Conservation (phyloP, 1,140 invertebrate genomes). For the Caenorhabditis tropicalis region DNA sequence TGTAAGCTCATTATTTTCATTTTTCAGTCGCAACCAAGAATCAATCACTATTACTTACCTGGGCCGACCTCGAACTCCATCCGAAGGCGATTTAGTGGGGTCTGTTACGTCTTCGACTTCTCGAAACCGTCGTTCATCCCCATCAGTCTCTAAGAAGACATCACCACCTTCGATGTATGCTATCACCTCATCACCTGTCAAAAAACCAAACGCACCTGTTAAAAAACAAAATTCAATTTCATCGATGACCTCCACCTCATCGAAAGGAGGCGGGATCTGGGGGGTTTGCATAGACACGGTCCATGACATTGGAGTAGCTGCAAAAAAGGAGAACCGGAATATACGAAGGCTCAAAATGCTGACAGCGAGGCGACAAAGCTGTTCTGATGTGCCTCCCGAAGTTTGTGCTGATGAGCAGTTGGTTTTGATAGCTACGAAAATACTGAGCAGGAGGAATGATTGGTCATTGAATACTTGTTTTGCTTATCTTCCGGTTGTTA, state of each 20-base stretch:
- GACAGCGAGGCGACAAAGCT: neutral
- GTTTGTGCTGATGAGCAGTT: slow-evolving; percentile 13
- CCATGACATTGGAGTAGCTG: neutral
- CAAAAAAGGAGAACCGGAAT: slow-evolving; percentile 4
- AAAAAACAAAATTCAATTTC: neutral
- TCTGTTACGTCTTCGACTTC: neutral
- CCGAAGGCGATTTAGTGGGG: neutral
- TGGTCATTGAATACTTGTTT: slow-evolving; percentile 20
- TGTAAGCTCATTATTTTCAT: neutral
- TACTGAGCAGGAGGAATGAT: slow-evolving; percentile 19
- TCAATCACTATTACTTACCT: slow-evolving; percentile 28
- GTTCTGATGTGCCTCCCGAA: neutral
- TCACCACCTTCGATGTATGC: slow-evolving; percentile 10
- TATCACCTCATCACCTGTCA: neutral
- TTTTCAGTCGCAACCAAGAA: slow-evolving; percentile 13
- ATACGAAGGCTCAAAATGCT: neutral
- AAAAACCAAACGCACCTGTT: neutral
- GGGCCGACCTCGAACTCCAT: neutral
- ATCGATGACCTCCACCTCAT: neutral
- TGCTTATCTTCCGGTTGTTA: neutral
- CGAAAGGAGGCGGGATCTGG: neutral
- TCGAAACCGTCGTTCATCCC: neutral
- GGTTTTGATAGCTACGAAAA: neutral
- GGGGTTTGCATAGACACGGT: neutral
- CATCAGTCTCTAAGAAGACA: slow-evolving; percentile 4